Base-by-base conservation (phyloP, 2,888 invertebrate genomes). In the Blera fallax region DNA sequence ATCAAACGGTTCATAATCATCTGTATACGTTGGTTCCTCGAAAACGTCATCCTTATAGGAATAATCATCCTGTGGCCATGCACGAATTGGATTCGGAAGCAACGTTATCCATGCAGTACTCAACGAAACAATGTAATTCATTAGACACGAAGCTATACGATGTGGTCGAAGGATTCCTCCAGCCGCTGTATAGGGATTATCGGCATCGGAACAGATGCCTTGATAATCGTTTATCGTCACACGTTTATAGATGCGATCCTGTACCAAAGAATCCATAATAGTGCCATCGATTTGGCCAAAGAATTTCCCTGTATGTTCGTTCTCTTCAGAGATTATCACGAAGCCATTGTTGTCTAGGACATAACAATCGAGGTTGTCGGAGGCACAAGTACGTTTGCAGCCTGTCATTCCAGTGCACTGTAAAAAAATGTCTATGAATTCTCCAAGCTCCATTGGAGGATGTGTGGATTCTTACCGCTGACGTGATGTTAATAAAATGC, bases 241-340 rank as follows among this genome's bases (percentile, higher is more conserved):
- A 90, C 97, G 96, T 90, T 96, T 96, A 92, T 97, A 98, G 89
- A 98, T 97, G 87, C 96, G 94, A 90, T 97, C 97, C 90, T 98
- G 97, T 0, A 98, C 97, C 67, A 98, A 92, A 0, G 97, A 97
- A 92, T 98, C 97, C 97, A 98, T 97, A 83, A 98, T 97, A 11
- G 97, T 97, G 18, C 97, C 97, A 91, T 98, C 98, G 48, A 98
- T 96, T 92, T 98, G 97, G 0, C 98, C 98, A 90, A 98, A 98
- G 92, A 98, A 98, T 89, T 96, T 94, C 0, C 98, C 98, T 1
- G 97, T 97, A 89, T 98, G 97, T 48, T 96, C 95, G 34, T 94
- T 94, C 88, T 96, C 96, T 92, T 98, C 97, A 0, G 98, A 98
- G 43, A 98, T 95, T 67, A 98, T 96, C 65, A 98, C 96, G 91